Base-by-base conservation (phyloP, 2,888 invertebrate genomes). In the Chalcis sispes region DNA sequence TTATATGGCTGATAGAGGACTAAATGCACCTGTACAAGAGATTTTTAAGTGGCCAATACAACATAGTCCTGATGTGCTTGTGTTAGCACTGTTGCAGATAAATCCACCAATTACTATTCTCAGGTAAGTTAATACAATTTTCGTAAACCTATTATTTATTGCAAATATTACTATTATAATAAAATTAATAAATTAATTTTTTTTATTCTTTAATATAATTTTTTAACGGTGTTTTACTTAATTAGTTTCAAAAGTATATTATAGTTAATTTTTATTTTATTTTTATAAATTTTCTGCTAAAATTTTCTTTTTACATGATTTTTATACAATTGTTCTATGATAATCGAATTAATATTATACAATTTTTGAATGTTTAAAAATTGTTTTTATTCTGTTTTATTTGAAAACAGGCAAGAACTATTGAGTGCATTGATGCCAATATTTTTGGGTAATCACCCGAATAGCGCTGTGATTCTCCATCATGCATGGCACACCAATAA, bases 401-500 rank as follows among this genome's bases (percentile, higher is more conserved):
- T n/a, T 13, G n/a, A n/a, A n/a, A 52, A 58, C 20, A 91, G 97
- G 74, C 96, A 96, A 89, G 98, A 98, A 86, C 90, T 99, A 72
- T 91, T 99, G 80, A 93, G 94, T 58, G 95, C 93, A 67, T 90
- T 99, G 42, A 95, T 99, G 87, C 97, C 98, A 1, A 94, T 97
- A 81, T 98, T 99, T 89, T 90, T 99, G 72, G 95, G 95, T 46
- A 98, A 96, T 89, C 98, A 99, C 90, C 96, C 97, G 0, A 99
- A 99, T 89, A 96, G 98, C 0, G 97, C 95, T 29, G 95, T 96
- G n/a, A 96, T 99, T 79, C 90, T 99, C 71, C 98, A 98, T 89
- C 96, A 97, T 86, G 97, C 97, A 2, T 99, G 99, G 99, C 96
- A 97, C 87, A 93, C 94, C 67, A 94, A 94, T 84, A 93, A 93